Evolutionary conservation across 2,113 vertebrate genomes (phyloP).

Genomic region (Pygoscelis adeliae): DNA sequence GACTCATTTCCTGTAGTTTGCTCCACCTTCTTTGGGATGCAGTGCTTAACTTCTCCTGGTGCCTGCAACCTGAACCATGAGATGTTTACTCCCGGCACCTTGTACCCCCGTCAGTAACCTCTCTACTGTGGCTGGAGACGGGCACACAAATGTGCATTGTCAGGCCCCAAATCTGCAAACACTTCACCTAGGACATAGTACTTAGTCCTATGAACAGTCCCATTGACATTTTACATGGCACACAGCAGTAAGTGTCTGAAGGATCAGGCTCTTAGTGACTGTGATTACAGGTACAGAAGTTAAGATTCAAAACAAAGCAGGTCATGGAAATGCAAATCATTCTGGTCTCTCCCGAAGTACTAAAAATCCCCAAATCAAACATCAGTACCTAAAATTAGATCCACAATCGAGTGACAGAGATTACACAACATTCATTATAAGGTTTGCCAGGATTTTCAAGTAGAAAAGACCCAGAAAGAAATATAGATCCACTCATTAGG

Average conservation of each 20-base stretch:
- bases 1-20: neutral
- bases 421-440: neutral
- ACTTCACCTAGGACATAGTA: neutral
- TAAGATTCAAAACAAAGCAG: neutral
- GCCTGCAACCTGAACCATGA: neutral
- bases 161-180: neutral
- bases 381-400: slow-evolving; percentile 16
- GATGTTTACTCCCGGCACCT: neutral
- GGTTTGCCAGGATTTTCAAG: slow-evolving; percentile 19
- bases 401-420: neutral
- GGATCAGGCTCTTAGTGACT: neutral
- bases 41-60: neutral
- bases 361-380: slow-evolving; percentile 33
- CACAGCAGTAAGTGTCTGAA: neutral
- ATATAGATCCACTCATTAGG: neutral
- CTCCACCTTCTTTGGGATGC: neutral
- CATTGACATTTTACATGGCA: neutral
- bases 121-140: neutral
- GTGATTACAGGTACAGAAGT: neutral
- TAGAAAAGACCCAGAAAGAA: slow-evolving; percentile 2
- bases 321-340: neutral
- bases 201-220: neutral
- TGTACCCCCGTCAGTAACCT: neutral
- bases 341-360: neutral
- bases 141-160: neutral